A percentile compares a stretch with the other conserved stretches of the same genome.
Evolutionary conservation across 2,113 vertebrate genomes (phyloP).

Genomic region (Rutilus rutilus): DNA sequence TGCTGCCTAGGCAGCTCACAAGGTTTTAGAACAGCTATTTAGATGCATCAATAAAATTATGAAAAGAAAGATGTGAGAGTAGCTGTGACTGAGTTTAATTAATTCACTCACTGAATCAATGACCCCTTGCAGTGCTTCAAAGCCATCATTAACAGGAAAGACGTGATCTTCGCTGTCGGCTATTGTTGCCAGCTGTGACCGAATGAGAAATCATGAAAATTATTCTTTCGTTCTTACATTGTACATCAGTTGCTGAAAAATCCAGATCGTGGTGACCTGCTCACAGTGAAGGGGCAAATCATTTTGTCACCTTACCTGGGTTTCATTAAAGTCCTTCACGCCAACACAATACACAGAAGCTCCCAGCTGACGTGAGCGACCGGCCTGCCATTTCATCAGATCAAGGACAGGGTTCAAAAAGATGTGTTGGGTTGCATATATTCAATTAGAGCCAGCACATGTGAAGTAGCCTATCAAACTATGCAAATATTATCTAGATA

Average conservation of each 20-base stretch:
- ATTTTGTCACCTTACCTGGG: slow-evolving; percentile 81
- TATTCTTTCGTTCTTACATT: not conserved
- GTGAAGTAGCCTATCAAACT: not conserved
- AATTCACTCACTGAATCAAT: slow-evolving; percentile 89
- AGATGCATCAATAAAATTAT: not conserved
- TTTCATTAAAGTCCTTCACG: slow-evolving; percentile 98
- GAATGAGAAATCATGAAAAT: slow-evolving; percentile 1
- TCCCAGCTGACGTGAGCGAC: slow-evolving; percentile 89
- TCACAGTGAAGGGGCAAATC: not conserved
- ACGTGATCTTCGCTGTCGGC: slow-evolving; percentile 96
- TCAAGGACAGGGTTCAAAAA: not conserved
- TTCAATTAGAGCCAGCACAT: not conserved
- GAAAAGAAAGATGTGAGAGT: not conserved
- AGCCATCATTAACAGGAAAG: slow-evolving; percentile 95
- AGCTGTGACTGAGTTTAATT: too few species aligned
- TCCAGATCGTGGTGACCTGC: not conserved
- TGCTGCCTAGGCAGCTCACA: not conserved
- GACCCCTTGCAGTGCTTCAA: slow-evolving; percentile 93
- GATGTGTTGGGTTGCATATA: not conserved
- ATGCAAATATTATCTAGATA: not conserved
- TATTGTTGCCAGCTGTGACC: slow-evolving; percentile 89
- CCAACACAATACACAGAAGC: slow-evolving; percentile 96
- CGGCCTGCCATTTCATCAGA: slow-evolving; percentile 76
- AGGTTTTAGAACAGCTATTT: not conserved
- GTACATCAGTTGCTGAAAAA: not conserved